These are phyloP conservation scores for Odontocolon sp. DNA, from an alignment of 2,888 invertebrate genomes.

Conservation along the genomic window DNA sequence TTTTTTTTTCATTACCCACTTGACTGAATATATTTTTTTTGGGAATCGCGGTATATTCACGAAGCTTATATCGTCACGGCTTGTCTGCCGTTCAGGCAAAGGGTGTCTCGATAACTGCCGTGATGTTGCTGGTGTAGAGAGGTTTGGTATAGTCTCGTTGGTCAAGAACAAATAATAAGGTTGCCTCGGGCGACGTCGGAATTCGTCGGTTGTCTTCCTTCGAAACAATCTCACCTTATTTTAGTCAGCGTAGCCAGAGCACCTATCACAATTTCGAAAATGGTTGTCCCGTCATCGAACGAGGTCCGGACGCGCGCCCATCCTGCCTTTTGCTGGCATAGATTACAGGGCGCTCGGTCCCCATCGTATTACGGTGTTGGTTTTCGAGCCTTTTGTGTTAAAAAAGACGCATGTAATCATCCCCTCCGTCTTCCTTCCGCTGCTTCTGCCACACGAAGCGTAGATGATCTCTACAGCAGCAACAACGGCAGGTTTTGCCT, in stretches of 20 bases:
- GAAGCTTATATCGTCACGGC: conserved; percentile 56
- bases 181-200: conserved; percentile 62
- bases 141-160: conserved; percentile 69
- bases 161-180: conserved; percentile 80
- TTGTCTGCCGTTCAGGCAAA: conserved; percentile 26
- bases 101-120: conserved; percentile 53
- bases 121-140: conserved; percentile 56
- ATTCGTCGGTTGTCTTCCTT: conserved; percentile 39
- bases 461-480: conserved; percentile 41
- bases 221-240: conserved; percentile 55
- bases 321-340: conserved; percentile 60
- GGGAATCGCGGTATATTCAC: background rate
- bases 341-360: conserved; percentile 79
- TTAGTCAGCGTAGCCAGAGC: conserved; percentile 45
- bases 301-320: conserved; percentile 35
- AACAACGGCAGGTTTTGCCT: background rate
- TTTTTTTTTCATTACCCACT: conserved; percentile 5
- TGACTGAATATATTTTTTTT: conserved; percentile 1
- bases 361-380: conserved; percentile 81
- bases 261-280: conserved; percentile 78
- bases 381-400: conserved; percentile 82
- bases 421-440: conserved; percentile 49
- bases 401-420: conserved; percentile 81
- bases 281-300: conserved; percentile 78
- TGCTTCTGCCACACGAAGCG: conserved; percentile 14